phyloP scores from a whole-genome alignment of 2,888 invertebrate genomes.

The Phalera bucephala region DNA sequence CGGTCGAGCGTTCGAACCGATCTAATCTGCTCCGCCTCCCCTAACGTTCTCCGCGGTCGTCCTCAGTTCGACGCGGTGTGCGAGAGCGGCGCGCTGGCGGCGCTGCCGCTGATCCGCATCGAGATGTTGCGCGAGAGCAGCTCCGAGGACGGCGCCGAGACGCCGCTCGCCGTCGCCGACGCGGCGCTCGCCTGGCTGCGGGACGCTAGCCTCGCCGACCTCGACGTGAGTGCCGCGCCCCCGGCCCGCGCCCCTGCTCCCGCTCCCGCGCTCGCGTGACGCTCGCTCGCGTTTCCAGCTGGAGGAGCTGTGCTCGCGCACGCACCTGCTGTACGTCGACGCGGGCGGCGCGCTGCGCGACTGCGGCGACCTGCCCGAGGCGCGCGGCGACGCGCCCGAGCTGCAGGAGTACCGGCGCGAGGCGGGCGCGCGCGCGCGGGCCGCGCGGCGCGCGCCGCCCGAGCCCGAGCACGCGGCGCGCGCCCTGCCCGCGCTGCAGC shows the following conservation, averaged over 20 bases:
- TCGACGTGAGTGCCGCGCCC: conserved; percentile 20
- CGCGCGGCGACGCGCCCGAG: conserved; percentile 87
- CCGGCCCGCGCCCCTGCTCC: background rate
- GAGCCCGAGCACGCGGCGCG: conserved; percentile 83
- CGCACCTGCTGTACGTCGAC: conserved; percentile 89
- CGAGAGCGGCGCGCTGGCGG: conserved; percentile 83
- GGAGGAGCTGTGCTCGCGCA: conserved; percentile 83
- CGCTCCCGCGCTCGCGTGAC: background rate
- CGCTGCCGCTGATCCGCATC: conserved; percentile 86
- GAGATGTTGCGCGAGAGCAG: conserved; percentile 89
- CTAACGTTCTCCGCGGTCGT: background rate
- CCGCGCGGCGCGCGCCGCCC: conserved; percentile 50
- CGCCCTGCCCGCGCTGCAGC: conserved; percentile 42
- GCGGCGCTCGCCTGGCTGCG: conserved; percentile 86
- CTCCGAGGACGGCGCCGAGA: conserved; percentile 84
- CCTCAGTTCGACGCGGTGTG: conserved; percentile 86
- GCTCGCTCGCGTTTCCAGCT: conserved; percentile 20
- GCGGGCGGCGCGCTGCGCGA: conserved; percentile 90
- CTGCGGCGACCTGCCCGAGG: conserved; percentile 88
- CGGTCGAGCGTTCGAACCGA: too few species aligned
- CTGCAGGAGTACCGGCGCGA: conserved; percentile 89
- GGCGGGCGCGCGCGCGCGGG: conserved; percentile 44
- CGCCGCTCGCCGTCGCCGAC: conserved; percentile 83
- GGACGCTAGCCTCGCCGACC: conserved; percentile 38
- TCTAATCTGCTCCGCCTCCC: too few species aligned